Base-by-base conservation (phyloP, 2,888 invertebrate species). In the Eupeodes latifasciatus region DNA sequence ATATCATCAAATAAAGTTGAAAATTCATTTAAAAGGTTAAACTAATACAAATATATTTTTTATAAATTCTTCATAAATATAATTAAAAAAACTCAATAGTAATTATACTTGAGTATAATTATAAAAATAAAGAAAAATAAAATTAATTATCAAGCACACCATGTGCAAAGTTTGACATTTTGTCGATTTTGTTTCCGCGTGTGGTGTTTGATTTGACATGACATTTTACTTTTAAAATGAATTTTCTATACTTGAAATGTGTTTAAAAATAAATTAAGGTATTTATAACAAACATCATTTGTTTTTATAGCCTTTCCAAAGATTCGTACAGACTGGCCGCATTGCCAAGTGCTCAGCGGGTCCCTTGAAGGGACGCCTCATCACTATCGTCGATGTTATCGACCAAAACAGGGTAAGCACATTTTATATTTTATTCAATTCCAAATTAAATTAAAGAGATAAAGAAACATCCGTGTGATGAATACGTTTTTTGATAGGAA, bases 311-410 rank as follows among this genome's bases (percentile, higher is more conserved):
- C 97, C 97, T 93, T 98, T 98, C 95, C 95, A 96, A 92, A 96
- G 98, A 94, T 98, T 97, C 94, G 99, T 99, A 90, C 98, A 99
- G 94, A 96, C 99, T 90, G 99, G 99, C 94, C 98, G 99, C 91
- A 97, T 99, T 91, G 99, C 98, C 94, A 97, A 97, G 94, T 96
- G 99, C 91, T 96, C 98, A 85, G 97, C 98, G 92, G 99, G 99
- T 76, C 95, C 96, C 83, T 94, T 98, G 92, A 96, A 97, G 94
- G 99, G 99, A 91, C 99, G 99, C 94, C 95, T 99, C 86, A 96
- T 97, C 91, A 96, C 97, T 92, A 98, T 99, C 93, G 98, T 99
- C 89, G 98, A 99, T 94, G 96, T 99, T 91, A 98, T 99, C 92
- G 99, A 99, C 94, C 99, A 99, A 95, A 99, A 98, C 92, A 96